Evolutionary conservation across 1,140 invertebrate species (phyloP).

Genomic region (Eumaeus atala): DNA sequence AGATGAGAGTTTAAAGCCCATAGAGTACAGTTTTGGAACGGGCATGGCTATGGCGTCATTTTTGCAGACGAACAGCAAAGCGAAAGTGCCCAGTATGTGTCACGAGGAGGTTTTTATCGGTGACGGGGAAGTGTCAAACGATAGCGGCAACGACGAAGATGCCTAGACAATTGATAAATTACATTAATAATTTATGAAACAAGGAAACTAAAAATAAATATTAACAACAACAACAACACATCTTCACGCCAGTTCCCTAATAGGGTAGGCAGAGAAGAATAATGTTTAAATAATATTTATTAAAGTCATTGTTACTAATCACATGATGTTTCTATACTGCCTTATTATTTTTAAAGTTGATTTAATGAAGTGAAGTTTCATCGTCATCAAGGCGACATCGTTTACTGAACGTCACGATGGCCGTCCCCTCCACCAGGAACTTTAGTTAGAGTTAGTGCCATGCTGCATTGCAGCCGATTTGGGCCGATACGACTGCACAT

Average conservation of each 20-base stretch:
- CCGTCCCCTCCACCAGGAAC: too few species aligned
- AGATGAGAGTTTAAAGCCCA: constrained; percentile 58
- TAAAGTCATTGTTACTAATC: not conserved
- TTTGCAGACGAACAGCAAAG: constrained; percentile 44
- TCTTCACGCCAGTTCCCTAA: too few species aligned
- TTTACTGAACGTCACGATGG: too few species aligned
- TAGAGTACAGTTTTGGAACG: constrained; percentile 66
- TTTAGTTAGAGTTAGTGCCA: too few species aligned
- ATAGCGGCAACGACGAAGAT: constrained; percentile 61
- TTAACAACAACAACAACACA: too few species aligned
- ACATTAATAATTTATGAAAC: constrained; percentile 1
- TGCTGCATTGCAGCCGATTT: too few species aligned
- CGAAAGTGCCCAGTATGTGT: constrained; percentile 35
- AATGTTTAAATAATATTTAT: not conserved
- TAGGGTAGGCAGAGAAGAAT: too few species aligned
- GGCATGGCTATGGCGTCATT: constrained; percentile 69
- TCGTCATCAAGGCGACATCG: too few species aligned
- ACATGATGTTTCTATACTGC: not conserved
- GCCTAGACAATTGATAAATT: constrained; percentile 23
- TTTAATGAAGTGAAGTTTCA: too few species aligned
- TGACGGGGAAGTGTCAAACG: constrained; percentile 53
- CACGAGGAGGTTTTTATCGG: constrained; percentile 59
- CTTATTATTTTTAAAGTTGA: not conserved
- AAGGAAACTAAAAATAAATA: not conserved
- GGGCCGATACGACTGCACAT: too few species aligned